Percentiles rank a stretch among this genome's conserved stretches.
Evolutionary conservation across 1,140 invertebrate species (phyloP).

Genomic region (Aphelinus atriplicis): DNA sequence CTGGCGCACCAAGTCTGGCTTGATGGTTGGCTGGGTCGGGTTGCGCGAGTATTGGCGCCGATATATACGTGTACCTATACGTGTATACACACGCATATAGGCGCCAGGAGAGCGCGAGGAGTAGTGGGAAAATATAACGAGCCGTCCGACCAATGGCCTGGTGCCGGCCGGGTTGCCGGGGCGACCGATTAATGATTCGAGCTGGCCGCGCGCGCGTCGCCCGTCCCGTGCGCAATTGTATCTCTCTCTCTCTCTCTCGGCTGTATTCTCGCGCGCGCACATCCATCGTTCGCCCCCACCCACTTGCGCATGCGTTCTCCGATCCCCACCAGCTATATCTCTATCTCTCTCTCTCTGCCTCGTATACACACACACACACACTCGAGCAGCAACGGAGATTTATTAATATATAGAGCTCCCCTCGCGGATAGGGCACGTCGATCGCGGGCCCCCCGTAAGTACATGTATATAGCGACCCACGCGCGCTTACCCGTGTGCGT

Average conservation of each 20-base stretch:
- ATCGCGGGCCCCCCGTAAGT: background rate
- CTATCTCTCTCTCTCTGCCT: background rate
- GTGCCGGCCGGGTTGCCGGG: constrained; percentile 60
- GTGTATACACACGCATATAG: constrained; percentile 16
- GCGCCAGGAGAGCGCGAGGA: constrained; percentile 35
- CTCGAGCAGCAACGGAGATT: background rate
- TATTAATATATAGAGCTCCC: background rate
- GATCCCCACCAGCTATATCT: background rate
- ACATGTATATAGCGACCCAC: background rate
- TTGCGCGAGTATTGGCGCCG: background rate
- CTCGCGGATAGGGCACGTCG: background rate
- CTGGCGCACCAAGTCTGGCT: too few species aligned
- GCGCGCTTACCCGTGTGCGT: background rate
- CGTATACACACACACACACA: background rate
- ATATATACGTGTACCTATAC: constrained; percentile 9
- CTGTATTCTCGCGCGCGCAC: background rate
- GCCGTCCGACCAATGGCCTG: constrained; percentile 58
- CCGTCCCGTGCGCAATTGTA: constrained; percentile 30
- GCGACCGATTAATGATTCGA: constrained; percentile 67
- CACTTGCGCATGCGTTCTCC: too few species aligned
- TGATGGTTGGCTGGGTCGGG: too few species aligned
- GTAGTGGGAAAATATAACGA: constrained; percentile 40
- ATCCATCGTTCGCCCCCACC: background rate
- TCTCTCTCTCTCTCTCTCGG: background rate
- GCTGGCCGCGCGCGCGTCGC: constrained; percentile 14